A percentile compares a stretch with the other conserved stretches of the same genome.
phyloP scores from a whole-genome alignment of 1,140 invertebrate genomes.

The Scaptomyza graminum region DNA sequence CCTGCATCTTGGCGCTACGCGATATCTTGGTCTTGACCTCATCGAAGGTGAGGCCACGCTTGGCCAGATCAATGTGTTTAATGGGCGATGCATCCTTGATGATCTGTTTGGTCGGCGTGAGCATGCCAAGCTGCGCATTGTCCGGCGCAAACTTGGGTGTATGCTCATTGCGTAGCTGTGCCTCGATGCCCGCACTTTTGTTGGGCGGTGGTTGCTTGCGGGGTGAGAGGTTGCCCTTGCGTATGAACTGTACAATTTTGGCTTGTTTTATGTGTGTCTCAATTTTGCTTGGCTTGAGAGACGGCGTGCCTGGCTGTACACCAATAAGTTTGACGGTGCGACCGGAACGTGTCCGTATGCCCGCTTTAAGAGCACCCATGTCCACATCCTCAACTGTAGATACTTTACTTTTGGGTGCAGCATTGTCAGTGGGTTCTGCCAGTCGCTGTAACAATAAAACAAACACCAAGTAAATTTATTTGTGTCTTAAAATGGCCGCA shows the following conservation, averaged over 20 bases:
- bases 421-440: conserved; percentile 51
- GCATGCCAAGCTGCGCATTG: conserved; percentile 68
- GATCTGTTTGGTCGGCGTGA: conserved; percentile 82
- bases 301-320: conserved; percentile 28
- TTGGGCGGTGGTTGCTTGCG: conserved; percentile 64
- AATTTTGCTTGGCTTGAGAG: conserved; percentile 56
- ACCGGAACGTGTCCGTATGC: conserved; percentile 74
- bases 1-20: conserved; percentile 87
- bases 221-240: conserved; percentile 71
- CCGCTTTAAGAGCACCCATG: conserved; percentile 62
- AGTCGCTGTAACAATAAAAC: conserved; percentile 55
- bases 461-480: conserved; percentile 1
- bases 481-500: conserved; percentile 48
- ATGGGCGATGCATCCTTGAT: conserved; percentile 68
- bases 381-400: conserved; percentile 63
- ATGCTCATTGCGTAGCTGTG: conserved; percentile 52
- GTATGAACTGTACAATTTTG: conserved; percentile 80
- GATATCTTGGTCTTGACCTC: conserved; percentile 88
- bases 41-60: conserved; percentile 86
- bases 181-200: conserved; percentile 31
- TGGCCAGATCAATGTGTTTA: conserved; percentile 83
- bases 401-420: conserved; percentile 24
- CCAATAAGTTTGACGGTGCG: conserved; percentile 74
- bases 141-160: conserved; percentile 56
- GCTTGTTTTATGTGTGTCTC: conserved; percentile 67